Base-by-base conservation (phyloP, 2,113 vertebrate species). In the Calypte anna region DNA sequence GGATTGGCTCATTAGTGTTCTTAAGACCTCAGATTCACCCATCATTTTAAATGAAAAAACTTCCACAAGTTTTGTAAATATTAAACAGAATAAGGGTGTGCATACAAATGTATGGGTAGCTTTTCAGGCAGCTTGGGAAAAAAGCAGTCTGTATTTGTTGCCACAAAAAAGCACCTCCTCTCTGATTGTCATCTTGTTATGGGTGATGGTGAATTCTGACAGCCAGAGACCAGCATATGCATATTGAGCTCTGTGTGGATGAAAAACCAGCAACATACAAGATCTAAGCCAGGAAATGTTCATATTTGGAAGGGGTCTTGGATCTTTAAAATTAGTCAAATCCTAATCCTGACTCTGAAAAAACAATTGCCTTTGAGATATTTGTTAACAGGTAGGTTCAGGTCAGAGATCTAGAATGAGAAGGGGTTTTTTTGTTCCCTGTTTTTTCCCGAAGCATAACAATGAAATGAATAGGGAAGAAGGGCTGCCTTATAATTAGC, bases 401-500 rank as follows among this genome's bases (percentile, higher is more conserved):
- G 67, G 48, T 77, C 31, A 68, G 30, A 53, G 48, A 17, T 53
- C 44, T 74, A 25, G 23, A 28, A 22, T 62, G 64, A 28, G 40
- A 62, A 50, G 28, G 14, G 14, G 30, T 31, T 28, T 36, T 78
- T 87, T 58, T 64, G 13, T 38, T 85, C 58, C 38, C 15, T 30
- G 23, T 63, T 91, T 87, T 63, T 82, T 82, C 36, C 17, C 16
- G 55, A 5, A n/a, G 22, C 75, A 21, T 7, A 74, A 69, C 46
- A 82, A 61, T 15, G 31, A 58, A 87, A 74, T 50, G 78, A 91
- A 59, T 1, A 58, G 19, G 67, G 62, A 82, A 79, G 46, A 91
- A 88, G 95, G 54, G 46, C 48, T 94, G 54, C 51, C 33, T 85
- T 74, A 46, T 50, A 87, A 81, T 84, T 75, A 89, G 43, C 90